Base-by-base conservation (phyloP, 37 sponge, comb jelly and placozoan species). In the Crambe crambe region DNA sequence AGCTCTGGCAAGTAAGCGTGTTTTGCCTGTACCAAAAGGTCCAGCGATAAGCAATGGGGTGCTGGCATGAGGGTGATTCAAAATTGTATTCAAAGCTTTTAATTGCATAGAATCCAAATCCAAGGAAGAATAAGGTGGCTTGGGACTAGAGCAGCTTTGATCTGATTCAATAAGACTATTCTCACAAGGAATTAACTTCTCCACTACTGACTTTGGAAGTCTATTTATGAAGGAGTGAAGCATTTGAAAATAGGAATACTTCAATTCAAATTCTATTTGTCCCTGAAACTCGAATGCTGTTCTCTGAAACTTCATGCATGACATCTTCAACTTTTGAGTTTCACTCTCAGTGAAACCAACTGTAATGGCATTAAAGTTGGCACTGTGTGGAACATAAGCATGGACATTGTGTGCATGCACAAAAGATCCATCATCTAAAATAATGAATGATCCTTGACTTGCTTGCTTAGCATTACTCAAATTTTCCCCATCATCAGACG, bases 21-120 rank as follows among this genome's bases (percentile, higher is more conserved):
- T 85, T 36, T 85, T 85, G 60, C 92, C 88, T 26, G 92, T 91
- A 23, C 92, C 92, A 91, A 91, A 91, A 37, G 92, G 80, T 25
- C 92, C 92, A 65, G 80, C 65, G 8, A 87, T 32, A 3, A 91
- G 47, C 20, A 83, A 18, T 30, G 87, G 73, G 27, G 54, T n/a
- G n/a, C n/a, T 58, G 32, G 25, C 60, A 42, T 84, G 63, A n/a
- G 54, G 1, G 21, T 64, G 40, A 20, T 57, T 32, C 0, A 91
- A 39, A 21, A 83, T 78, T 4, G 31, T 25, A 35, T 43, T 35
- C 26, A 87, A 47, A 38, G 84, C 76, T 9, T 80, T 57, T 32
- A 75, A 37, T 57, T 83, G 85, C 34, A 68, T 66, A 0, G 25
- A 10, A 43, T 86, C 86, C 5, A 86, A 56, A 2, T 73, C 21